Evolutionary conservation across 2,888 invertebrate species (phyloP), one percentile per base, ranked within the genome.

Genomic region (Netelia melanura): DNA sequence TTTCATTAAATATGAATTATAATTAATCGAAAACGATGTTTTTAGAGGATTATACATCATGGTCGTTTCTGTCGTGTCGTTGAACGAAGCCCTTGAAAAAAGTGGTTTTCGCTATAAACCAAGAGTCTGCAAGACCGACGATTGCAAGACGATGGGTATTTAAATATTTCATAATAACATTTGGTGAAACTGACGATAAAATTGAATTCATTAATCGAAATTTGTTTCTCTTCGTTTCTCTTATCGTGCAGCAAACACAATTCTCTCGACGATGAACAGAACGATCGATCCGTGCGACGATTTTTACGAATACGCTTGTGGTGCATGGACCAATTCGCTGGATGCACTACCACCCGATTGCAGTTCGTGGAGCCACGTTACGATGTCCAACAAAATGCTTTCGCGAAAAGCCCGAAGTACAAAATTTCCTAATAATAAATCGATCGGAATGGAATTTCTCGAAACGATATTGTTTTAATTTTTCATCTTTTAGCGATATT

Each of bases 301-400:
- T 92, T 98, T 98, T 94, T 98, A 98, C 92, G 96, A 96, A 58
- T 95, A 94, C 87, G 94, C 95, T 2, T 95, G 96, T 90, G 97
- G 97, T 2, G 97, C 97, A 0, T 98, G 98, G 98, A 95, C 97
- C 68, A 95, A 95, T 72, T 76, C 84, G 90, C 96, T 96, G 87
- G 98, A 98, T 94, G 98, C 98, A 0, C 97, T 98, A 85, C 98
- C 98, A 0, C 97, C 98, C 90, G 98, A 98, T 1, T 97, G 98
- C 93, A 96, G 97, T 10, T 96, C 96, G 68, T 98, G 98, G 98
- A 87, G 81, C 8, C 83, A 79, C 10, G 68, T 83, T 25, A 54
- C 71, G 14, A 64, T 79, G 65, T 38, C 81, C 11, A 70, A 68
- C 9, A 30, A 83, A 0, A 75, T 67, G n/a, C 83, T 87, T 0